Percentiles rank a stretch among this genome's conserved stretches.
phyloP scores from a whole-genome alignment of 2,113 vertebrate genomes.

The Peromyscus polionotus region DNA sequence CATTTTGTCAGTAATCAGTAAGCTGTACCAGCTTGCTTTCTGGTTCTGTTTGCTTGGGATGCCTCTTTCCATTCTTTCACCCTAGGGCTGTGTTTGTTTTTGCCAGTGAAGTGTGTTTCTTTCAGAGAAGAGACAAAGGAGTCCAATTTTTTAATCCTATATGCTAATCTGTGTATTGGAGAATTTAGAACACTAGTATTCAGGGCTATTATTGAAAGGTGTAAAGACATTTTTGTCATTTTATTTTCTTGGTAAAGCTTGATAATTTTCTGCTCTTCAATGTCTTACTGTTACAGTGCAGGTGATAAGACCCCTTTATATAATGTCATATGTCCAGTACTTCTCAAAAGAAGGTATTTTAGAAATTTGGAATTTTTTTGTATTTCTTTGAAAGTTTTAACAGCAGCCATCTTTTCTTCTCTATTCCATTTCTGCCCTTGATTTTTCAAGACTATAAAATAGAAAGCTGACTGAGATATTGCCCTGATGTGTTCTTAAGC shows the following conservation, averaged over 20 bases:
- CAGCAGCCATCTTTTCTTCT: not conserved
- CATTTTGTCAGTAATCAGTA: not conserved
- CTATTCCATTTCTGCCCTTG: slow-evolving; percentile 14
- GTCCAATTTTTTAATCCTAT: not conserved
- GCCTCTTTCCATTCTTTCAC: not conserved
- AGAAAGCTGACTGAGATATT: not conserved
- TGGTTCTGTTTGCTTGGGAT: not conserved
- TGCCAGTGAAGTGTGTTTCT: not conserved
- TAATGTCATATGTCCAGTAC: not conserved
- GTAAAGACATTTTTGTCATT: not conserved
- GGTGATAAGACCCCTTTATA: not conserved
- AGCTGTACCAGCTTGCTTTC: not conserved
- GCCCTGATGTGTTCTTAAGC: not conserved
- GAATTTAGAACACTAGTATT: not conserved
- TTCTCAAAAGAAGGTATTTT: slow-evolving; percentile 3
- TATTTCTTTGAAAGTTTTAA: not conserved
- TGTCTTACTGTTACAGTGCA: not conserved
- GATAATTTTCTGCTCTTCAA: not conserved
- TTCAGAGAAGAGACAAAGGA: not conserved
- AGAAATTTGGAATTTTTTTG: slow-evolving; percentile 14
- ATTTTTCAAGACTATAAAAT: not conserved
- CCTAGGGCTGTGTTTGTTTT: no score
- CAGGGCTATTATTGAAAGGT: not conserved
- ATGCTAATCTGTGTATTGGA: not conserved
- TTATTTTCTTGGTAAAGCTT: not conserved